A percentile compares a stretch with the other conserved stretches of the same genome.
Evolutionary conservation across 2,888 invertebrate genomes (phyloP).

Genomic region (Drosophila phalerata): DNA sequence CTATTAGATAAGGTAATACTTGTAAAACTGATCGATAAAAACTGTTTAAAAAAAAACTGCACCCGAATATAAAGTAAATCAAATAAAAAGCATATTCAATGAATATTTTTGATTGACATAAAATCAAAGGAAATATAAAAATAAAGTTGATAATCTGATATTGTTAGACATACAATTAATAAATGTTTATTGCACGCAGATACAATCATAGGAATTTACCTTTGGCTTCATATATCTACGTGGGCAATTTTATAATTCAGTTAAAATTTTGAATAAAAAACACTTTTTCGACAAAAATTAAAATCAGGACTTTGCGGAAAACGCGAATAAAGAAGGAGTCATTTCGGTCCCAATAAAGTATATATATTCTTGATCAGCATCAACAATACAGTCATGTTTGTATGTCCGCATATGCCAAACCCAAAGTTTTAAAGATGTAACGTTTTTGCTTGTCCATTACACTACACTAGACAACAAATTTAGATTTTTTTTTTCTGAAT

Average conservation of each 20-base stretch:
- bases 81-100: conserved; percentile 1
- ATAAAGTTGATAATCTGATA: neutral
- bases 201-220: neutral
- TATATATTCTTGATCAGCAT: too few species aligned
- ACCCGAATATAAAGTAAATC: conserved; percentile 4
- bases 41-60: neutral
- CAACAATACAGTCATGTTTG: too few species aligned
- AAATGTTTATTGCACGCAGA: neutral
- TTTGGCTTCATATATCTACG: neutral
- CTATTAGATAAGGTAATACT: conserved; percentile 9
- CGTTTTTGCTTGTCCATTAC: too few species aligned
- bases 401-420: too few species aligned
- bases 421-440: too few species aligned
- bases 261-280: neutral
- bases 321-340: too few species aligned
- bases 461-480: too few species aligned
- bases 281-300: too few species aligned
- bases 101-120: neutral
- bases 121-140: neutral
- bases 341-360: too few species aligned
- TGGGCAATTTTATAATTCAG: neutral
- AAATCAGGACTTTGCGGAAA: too few species aligned
- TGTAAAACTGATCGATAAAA: conserved; percentile 9
- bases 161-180: neutral
- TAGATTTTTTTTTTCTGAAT: too few species aligned